Conservation (phyloP, 2,113 vertebrate species). For the Regulus satrapa region DNA sequence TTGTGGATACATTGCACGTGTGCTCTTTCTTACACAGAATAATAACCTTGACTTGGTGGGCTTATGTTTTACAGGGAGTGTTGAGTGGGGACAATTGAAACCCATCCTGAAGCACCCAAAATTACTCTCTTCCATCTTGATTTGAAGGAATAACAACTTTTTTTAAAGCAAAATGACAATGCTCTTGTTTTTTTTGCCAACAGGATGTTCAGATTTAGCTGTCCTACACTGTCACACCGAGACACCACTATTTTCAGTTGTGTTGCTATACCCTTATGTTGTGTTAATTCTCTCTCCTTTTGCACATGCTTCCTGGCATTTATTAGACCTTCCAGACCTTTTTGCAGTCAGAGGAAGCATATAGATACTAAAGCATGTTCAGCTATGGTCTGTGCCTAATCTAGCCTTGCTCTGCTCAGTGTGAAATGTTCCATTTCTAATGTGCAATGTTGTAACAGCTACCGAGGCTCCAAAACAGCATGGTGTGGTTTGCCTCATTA, state of each 20-base stretch:
- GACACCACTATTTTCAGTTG: rapidly evolving
- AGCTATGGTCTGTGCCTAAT: neutral
- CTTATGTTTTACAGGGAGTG: neutral
- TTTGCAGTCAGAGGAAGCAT: rapidly evolving
- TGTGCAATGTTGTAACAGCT: neutral
- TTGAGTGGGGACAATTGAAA: neutral
- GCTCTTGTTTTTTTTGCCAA: neutral
- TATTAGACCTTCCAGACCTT: neutral
- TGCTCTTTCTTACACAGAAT: neutral
- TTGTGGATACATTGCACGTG: rapidly evolving
- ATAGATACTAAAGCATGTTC: neutral
- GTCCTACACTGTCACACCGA: neutral
- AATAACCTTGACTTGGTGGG: neutral
- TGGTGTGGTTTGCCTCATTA: neutral
- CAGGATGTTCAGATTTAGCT: neutral
- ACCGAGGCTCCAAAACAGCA: neutral
- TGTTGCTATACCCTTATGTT: neutral
- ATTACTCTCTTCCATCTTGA: neutral
- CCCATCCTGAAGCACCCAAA: neutral
- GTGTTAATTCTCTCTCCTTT: neutral
- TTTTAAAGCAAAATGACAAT: neutral
- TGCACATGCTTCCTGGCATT: neutral
- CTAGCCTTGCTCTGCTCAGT: neutral
- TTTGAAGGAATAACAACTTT: neutral
- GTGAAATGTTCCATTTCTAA: neutral